Base-by-base conservation (phyloP, 2,797 vertebrate species). In the Enteromius anoplus region DNA sequence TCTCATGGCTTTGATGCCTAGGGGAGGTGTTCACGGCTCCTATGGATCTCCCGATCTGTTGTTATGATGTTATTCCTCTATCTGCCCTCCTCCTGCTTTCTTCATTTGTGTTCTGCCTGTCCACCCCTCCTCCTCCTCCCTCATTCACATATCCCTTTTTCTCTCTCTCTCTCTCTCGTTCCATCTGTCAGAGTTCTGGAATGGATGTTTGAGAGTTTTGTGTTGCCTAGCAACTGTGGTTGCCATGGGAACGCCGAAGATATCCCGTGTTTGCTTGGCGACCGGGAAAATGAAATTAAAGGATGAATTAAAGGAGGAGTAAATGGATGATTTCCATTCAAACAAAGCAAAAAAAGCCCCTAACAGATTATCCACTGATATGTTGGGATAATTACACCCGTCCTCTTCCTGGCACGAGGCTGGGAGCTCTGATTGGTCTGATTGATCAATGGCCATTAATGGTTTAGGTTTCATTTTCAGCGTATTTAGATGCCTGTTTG, bases 141-240 rank as follows among this genome's bases (percentile, higher is more conserved):
- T 55, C 75, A 17, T 32, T 51, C 75, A 40, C 55, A 65, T 65
- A 37, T 64, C n/a, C 49, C 82, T 23, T 47, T 80, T 66, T 60
- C 66, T 58, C 34, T 66, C 89, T 80, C 69, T 58, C 34, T 66
- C 89, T 51, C 88, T 90, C 85, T 84, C 85, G 78, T 89, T 90
- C 92, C 92, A 91, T 94, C 91, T 92, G 92, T 94, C 91, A 89
- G 92, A 93, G 92, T 93, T 94, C 92, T 94, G 94, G 93, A 94
- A 95, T 93, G 93, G 93, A 92, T 94, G 94, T 93, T 94, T 93
- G 92, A 93, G 94, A 95, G 93, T 95, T 92, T 90, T 89, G 92
- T 58, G 93, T 95, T 95, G 94, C 95, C 89, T 93, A 90, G 94
- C 93, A 95, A 95, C 95, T 94, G 85, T 86, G 79, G 93, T 95